Base-by-base conservation (phyloP, 2,888 invertebrate genomes). In the Choristoneura rosaceana region DNA sequence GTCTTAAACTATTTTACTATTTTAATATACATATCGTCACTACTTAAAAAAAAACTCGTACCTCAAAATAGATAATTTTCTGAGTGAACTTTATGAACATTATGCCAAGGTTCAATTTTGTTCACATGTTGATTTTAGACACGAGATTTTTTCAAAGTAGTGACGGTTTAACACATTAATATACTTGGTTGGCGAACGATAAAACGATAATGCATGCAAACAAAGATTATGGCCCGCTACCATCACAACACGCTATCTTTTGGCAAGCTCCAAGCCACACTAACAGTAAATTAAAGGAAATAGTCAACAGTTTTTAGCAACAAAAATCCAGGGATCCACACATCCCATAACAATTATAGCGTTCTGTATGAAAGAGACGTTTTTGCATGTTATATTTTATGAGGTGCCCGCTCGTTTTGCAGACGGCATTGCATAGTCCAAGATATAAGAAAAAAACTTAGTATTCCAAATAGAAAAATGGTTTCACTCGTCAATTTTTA, bases 371-470 rank as follows among this genome's bases (percentile, higher is more conserved):
- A 69, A 64, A 59, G 73, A 63, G 63, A 62, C 70, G 70, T 74
- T 74, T 74, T 70, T 74, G 70, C 67, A 71, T 74, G 70, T 74
- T 70, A 74, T 74, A 70, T 74, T 74, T 74, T 74, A 74, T 74
- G 73, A 70, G 70, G 70, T 74, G 73, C 66, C 61, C 70, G 70
- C 65, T 70, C 70, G 70, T 70, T 74, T 60, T 61, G 58, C 62
- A 65, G 70, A 58, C 66, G 52, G 47, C n/a, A 4, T 33, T 47
- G 43, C 41, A 45, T 62, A 66, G 45, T 34, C 62, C 45, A 58
- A 47, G 62, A 4, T 38, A 61, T 38, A 55, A 17, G 45, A 50
- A 41, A 4, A 15, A 38, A 4, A 10, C 0, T 9, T 0, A 10
- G 12, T 52, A 9, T 52, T 52, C 12, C 3, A 43, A 43, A 12